Conservation (phyloP, 1,140 invertebrate genomes). For the Cephus cinctus region DNA sequence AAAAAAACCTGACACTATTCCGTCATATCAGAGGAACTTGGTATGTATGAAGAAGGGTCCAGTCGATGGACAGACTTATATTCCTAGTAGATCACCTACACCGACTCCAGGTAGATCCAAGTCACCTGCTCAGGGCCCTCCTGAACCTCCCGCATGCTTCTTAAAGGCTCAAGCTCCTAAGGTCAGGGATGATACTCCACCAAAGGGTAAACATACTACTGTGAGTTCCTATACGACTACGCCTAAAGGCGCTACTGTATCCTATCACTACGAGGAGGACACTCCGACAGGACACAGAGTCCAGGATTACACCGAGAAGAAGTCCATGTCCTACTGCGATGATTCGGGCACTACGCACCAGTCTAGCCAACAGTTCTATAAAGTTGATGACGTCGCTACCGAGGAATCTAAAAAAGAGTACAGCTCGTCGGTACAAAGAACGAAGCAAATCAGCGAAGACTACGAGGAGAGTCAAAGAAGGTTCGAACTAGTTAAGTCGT, state of each 20-base stretch:
- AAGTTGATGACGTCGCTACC: neutral
- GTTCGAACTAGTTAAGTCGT: too few relatives aligned
- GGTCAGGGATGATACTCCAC: slow-evolving; percentile 30
- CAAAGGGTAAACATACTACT: slow-evolving; percentile 18
- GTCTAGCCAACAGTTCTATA: neutral
- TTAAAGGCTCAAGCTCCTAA: slow-evolving; percentile 37
- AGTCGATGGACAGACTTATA: slow-evolving; percentile 35
- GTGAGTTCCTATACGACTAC: slow-evolving; percentile 29
- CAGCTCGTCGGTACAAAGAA: neutral
- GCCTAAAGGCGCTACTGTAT: slow-evolving; percentile 17
- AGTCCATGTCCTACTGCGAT: slow-evolving; percentile 6
- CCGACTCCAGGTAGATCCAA: slow-evolving; percentile 36
- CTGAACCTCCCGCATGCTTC: slow-evolving; percentile 29
- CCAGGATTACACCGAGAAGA: slow-evolving; percentile 17
- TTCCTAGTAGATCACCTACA: slow-evolving; percentile 45
- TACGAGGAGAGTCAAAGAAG: too few relatives aligned
- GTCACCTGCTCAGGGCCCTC: slow-evolving; percentile 39
- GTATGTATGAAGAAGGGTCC: slow-evolving; percentile 39
- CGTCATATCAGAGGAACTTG: slow-evolving; percentile 45
- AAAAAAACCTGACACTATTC: slow-evolving; percentile 50
- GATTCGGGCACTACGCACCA: neutral
- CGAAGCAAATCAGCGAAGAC: neutral
- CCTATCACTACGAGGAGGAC: slow-evolving; percentile 41
- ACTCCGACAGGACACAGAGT: slow-evolving; percentile 34
- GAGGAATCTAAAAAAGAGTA: neutral